Evolutionary conservation across 2,113 vertebrate species (phyloP).

Genomic region (Urocolius indicus): DNA sequence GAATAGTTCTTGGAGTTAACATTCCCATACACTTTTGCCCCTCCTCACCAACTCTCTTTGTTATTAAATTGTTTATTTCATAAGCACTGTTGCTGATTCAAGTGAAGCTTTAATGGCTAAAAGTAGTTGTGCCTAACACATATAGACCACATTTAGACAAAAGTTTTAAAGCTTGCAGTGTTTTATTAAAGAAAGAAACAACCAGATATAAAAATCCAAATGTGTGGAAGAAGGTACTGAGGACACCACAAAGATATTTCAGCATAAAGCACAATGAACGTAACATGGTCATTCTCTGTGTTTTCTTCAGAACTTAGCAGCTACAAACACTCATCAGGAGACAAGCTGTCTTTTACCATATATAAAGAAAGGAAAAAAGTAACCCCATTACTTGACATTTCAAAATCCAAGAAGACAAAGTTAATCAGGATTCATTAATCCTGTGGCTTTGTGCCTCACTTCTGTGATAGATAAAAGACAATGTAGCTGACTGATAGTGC

Average conservation of each 20-base stretch:
- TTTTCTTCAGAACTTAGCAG: not conserved
- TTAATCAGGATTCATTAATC: conserved; percentile 41
- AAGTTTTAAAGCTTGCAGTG: not conserved
- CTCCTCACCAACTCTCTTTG: not conserved
- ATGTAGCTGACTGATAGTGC: not conserved
- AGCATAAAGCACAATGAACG: not conserved
- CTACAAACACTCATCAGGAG: not conserved
- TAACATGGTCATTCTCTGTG: not conserved
- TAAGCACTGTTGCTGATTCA: not conserved
- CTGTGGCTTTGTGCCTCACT: not conserved
- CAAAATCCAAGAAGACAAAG: not conserved
- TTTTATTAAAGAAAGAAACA: not conserved
- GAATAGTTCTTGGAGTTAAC: not conserved
- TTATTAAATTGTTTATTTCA: conserved; percentile 42
- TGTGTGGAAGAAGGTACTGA: not conserved
- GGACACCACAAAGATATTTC: not conserved
- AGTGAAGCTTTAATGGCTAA: not conserved
- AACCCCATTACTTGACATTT: not conserved
- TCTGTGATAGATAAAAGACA: not conserved
- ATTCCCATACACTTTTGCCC: not conserved
- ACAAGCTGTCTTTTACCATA: not conserved
- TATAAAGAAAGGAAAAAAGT: not conserved
- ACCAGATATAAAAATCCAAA: not conserved
- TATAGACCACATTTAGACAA: not conserved
- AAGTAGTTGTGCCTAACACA: not conserved